phyloP scores from a whole-genome alignment of 1,140 invertebrate species.

The Venturia canescens region DNA sequence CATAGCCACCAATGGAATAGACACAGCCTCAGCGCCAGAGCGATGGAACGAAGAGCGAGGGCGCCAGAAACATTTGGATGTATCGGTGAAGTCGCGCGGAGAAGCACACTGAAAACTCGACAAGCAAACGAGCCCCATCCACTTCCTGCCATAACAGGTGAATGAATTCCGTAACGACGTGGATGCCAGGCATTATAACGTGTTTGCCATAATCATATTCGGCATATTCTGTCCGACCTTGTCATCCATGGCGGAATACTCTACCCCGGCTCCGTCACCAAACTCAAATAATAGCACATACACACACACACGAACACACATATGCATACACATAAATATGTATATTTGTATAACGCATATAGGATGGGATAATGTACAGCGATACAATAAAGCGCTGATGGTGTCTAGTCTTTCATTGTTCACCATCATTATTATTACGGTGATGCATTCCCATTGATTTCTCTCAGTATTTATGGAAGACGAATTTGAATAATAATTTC shows the following conservation, averaged over 20 bases:
- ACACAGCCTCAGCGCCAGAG: not conserved
- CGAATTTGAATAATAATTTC: not conserved
- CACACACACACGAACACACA: not conserved
- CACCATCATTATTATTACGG: constrained; percentile 44
- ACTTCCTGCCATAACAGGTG: constrained; percentile 39
- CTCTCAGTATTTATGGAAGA: not conserved
- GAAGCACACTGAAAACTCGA: not conserved
- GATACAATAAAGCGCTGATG: constrained; percentile 4
- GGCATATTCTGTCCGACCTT: constrained; percentile 19
- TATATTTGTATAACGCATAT: too few species aligned
- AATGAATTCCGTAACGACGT: constrained; percentile 50
- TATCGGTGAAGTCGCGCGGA: not conserved
- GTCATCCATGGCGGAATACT: constrained; percentile 21
- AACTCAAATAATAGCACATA: constrained; percentile 28
- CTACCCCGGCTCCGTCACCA: not conserved
- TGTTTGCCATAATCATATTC: constrained; percentile 54
- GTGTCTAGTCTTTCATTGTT: constrained; percentile 6
- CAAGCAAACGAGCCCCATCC: constrained; percentile 18
- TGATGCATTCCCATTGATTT: constrained; percentile 8
- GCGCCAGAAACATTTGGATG: not conserved
- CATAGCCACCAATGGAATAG: constrained; percentile 17
- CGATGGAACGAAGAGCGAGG: not conserved
- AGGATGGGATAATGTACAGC: not conserved
- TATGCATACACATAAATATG: not conserved
- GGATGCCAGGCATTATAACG: constrained; percentile 52